Percentiles rank a stretch among this genome's conserved stretches.
These are phyloP conservation scores for Tromatobia lineatoria DNA, from an alignment of 2,888 invertebrate genomes.

Conservation along the genomic window DNA sequence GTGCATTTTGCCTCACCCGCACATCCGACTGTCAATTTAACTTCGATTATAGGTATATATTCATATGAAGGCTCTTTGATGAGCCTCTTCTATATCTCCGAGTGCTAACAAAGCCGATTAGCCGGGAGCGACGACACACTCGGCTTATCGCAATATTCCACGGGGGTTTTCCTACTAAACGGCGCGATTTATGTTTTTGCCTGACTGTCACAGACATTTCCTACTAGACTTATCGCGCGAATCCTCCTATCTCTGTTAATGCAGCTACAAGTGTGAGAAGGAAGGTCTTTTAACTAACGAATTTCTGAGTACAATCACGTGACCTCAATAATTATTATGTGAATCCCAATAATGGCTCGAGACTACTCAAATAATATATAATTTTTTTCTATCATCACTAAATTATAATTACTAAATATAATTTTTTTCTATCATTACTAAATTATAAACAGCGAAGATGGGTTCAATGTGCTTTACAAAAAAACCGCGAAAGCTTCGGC, in stretches of 20 bases:
- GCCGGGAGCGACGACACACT: neutral
- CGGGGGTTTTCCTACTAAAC: neutral
- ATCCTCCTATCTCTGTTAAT: neutral
- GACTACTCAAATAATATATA: neutral
- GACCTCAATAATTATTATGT: neutral
- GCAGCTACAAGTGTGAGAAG: neutral
- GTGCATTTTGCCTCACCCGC: constrained; percentile 1
- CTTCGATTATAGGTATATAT: constrained; percentile 28
- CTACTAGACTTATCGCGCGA: neutral
- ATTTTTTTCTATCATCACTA: neutral
- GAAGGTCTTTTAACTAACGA: neutral
- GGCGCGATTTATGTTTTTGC: neutral
- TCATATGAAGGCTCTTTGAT: neutral
- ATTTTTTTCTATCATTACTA: neutral
- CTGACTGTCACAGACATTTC: constrained; percentile 6
- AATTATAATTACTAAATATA: no score
- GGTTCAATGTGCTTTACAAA: constrained; percentile 34
- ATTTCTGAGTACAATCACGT: neutral
- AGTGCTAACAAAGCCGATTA: constrained; percentile 23
- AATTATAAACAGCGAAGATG: constrained; percentile 22
- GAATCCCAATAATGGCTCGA: no score
- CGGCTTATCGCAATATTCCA: constrained; percentile 11
- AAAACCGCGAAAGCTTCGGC: neutral
- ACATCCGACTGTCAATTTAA: constrained; percentile 35
- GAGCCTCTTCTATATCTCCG: constrained; percentile 10